Percentiles rank a stretch among this genome's conserved stretches.
Conservation (phyloP, 2,888 invertebrate genomes). For the Laspeyria flexula region DNA sequence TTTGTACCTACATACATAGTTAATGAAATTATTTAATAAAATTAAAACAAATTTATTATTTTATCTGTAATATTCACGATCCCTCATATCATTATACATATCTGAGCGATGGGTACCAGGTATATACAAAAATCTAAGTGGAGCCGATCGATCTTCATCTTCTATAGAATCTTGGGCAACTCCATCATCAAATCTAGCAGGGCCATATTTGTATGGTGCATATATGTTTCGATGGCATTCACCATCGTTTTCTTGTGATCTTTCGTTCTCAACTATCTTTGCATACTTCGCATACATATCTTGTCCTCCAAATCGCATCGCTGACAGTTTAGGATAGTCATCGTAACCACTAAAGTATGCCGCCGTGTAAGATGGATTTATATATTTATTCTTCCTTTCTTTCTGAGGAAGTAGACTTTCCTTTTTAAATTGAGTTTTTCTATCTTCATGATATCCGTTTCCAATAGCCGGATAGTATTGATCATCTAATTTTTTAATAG, state of each 20-base stretch:
- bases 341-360: not conserved
- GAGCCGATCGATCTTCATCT: not conserved
- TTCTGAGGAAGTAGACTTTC: not conserved
- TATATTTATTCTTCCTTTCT: not conserved
- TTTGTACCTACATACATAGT: too few relatives aligned
- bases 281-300: slow-evolving; percentile 1
- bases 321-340: not conserved
- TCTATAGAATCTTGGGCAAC: not conserved
- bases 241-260: slow-evolving; percentile 4
- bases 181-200: not conserved
- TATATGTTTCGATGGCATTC: slow-evolving; percentile 19
- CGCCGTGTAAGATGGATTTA: slow-evolving; percentile 4
- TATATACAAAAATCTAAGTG: not conserved
- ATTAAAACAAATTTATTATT: not conserved
- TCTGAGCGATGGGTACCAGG: not conserved
- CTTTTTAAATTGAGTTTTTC: not conserved
- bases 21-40: too few relatives aligned
- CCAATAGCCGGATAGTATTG: slow-evolving; percentile 4
- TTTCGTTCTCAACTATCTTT: slow-evolving; percentile 7
- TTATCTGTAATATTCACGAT: not conserved
- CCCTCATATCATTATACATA: not conserved
- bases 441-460: slow-evolving; percentile 8
- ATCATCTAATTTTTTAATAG: not conserved
- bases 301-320: not conserved
- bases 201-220: slow-evolving; percentile 7